Base-by-base conservation (phyloP, 2,797 vertebrate genomes). In the Melanotaenia nigrans region DNA sequence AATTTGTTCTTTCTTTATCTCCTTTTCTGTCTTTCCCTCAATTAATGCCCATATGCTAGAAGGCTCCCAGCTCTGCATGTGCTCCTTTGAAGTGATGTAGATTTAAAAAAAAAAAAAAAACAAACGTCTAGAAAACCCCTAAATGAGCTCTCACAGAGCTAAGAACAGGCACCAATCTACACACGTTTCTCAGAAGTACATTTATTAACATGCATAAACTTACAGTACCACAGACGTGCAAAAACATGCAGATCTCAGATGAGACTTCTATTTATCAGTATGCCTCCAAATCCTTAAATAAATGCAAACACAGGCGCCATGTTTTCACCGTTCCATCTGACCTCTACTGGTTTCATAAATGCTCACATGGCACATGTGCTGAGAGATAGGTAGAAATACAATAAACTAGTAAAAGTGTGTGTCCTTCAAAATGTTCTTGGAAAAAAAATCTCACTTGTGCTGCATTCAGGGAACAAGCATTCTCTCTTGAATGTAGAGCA, bases 11-110 rank as follows among this genome's bases (percentile, higher is more conserved):
- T 68, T 58, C 73, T 84, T 54, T 85, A 78, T 85, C 78, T 80
- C 53, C 73, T 56, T 68, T 82, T 88, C 74, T 80, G 79, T 83
- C 71, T 86, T 73, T 81, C 33, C 76, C 85, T 89, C 84, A 90
- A 87, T 91, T 89, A 90, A 62, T 86, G 80, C 57, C 86, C 80
- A 88, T 87, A 87, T 91, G 87, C 79, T 77, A 62, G 68, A 89
- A 70, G 71, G 73, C 83, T 85, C 69, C 75, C 71, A 86, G 83
- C 87, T 81, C 81, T 89, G 69, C 77, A 79, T 85, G 79, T 88
- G 86, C 68, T 61, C n/a, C 89, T 92, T 92, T 92, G 87, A 92
- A 92, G 91, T 86, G 71, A 81, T 88, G 76, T 75, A 86, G 86
- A 89, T 84, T 77, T 81, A 83, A 91, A 89, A 90, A 88, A 28